Conservation (phyloP, 2,113 vertebrate species). For the Hymenochirus boettgeri region DNA sequence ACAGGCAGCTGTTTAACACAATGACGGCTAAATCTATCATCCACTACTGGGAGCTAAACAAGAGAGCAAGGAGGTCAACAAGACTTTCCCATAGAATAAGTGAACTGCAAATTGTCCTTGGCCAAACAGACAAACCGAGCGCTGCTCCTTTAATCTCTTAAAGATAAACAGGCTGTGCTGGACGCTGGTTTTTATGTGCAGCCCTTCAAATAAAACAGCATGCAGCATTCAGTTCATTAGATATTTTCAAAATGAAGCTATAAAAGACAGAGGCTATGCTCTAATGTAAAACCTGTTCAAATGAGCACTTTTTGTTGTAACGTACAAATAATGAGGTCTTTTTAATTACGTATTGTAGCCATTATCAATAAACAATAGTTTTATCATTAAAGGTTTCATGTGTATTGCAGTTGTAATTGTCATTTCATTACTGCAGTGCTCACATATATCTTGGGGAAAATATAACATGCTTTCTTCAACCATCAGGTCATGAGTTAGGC, state of each 20-base stretch:
- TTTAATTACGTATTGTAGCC: conserved; percentile 20
- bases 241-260: conserved; percentile 22
- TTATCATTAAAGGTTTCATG: too few species aligned
- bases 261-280: conserved; percentile 20
- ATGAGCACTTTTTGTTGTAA: neutral
- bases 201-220: conserved; percentile 36
- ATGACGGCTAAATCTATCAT: conserved; percentile 63
- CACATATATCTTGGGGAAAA: too few species aligned
- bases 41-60: conserved; percentile 56
- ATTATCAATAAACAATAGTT: neutral
- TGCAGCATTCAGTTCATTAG: conserved; percentile 12
- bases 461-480: too few species aligned
- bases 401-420: too few species aligned
- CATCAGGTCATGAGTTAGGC: too few species aligned
- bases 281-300: conserved; percentile 15
- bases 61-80: conserved; percentile 58
- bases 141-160: conserved; percentile 57
- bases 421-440: too few species aligned
- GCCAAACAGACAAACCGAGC: conserved; percentile 62
- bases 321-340: neutral
- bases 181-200: conserved; percentile 44
- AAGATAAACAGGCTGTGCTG: conserved; percentile 51
- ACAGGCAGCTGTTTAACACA: conserved; percentile 52
- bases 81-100: conserved; percentile 62
- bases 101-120: conserved; percentile 67